Conservation (phyloP, 2,888 invertebrate genomes). For the Carpatolechia fugitivella region DNA sequence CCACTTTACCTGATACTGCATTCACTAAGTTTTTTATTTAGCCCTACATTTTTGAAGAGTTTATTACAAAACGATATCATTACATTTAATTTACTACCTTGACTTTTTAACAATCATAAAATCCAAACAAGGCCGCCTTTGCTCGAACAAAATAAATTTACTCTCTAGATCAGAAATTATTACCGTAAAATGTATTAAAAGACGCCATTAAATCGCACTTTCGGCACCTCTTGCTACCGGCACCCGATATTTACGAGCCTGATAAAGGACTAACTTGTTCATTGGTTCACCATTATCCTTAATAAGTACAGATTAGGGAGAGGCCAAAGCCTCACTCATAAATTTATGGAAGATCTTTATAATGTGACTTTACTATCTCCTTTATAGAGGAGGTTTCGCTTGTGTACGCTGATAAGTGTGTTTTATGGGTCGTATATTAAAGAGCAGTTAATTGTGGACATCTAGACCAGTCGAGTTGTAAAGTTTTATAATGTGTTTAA, state of each 20-base stretch:
- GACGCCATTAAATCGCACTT: conserved; percentile 56
- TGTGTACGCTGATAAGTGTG: conserved; percentile 62
- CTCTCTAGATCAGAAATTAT: conserved; percentile 47
- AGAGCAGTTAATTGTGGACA: conserved; percentile 52
- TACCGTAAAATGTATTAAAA: conserved; percentile 49
- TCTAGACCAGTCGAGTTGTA: conserved; percentile 30
- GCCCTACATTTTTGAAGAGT: too few species aligned
- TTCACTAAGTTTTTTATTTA: too few species aligned
- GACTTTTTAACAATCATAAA: too few species aligned
- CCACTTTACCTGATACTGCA: too few species aligned
- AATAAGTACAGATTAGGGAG: conserved; percentile 76
- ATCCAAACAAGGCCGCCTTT: too few species aligned
- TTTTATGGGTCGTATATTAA: conserved; percentile 64
- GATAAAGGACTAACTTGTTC: conserved; percentile 73
- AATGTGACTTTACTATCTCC: conserved; percentile 62
- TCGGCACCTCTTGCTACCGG: conserved; percentile 61
- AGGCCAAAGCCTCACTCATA: conserved; percentile 58
- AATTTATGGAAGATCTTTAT: conserved; percentile 66
- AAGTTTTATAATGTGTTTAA: conserved; percentile 28
- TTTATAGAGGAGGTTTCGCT: conserved; percentile 53
- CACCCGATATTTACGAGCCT: conserved; percentile 60
- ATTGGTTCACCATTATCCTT: conserved; percentile 75
- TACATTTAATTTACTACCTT: too few species aligned
- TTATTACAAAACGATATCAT: too few species aligned
- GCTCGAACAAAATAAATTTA: conserved; percentile 13